Conservation (phyloP, 2,113 vertebrate genomes). For the Ochotona curzoniae region DNA sequence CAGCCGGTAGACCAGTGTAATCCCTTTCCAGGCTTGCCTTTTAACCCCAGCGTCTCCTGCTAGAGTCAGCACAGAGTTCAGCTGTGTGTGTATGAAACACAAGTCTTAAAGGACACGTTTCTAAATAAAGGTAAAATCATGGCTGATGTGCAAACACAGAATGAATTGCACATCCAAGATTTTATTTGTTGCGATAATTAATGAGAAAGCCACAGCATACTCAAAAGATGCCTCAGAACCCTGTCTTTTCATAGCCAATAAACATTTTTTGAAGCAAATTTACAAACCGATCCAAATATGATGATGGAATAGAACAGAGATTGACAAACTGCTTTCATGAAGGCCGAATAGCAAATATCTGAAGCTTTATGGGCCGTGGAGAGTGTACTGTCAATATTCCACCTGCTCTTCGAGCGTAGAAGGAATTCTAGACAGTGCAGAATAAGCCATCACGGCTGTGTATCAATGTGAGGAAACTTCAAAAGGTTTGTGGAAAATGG, state of each 20-base stretch:
- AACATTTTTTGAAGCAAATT: not conserved
- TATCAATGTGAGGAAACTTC: not conserved
- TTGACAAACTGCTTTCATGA: not conserved
- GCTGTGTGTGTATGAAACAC: not conserved
- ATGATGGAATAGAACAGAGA: not conserved
- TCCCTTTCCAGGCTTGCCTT: not conserved
- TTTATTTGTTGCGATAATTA: conserved; percentile 44
- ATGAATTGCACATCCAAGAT: not conserved
- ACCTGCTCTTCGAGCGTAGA: not conserved
- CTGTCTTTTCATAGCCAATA: not conserved
- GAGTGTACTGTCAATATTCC: not conserved
- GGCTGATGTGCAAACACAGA: not conserved
- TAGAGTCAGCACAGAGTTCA: not conserved
- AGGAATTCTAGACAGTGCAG: not conserved
- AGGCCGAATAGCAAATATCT: not conserved
- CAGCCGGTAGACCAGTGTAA: not conserved
- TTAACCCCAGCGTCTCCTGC: not conserved
- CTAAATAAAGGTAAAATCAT: conserved; percentile 5
- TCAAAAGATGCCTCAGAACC: not conserved
- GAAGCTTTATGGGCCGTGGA: no score
- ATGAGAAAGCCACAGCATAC: not conserved
- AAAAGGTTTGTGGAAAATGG: no score
- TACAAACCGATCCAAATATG: not conserved
- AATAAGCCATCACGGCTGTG: not conserved
- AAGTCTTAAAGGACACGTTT: not conserved